Evolutionary conservation across 2,888 invertebrate genomes (phyloP), one percentile per base, ranked within the genome.

Genomic region (Cheilosia grossa): DNA sequence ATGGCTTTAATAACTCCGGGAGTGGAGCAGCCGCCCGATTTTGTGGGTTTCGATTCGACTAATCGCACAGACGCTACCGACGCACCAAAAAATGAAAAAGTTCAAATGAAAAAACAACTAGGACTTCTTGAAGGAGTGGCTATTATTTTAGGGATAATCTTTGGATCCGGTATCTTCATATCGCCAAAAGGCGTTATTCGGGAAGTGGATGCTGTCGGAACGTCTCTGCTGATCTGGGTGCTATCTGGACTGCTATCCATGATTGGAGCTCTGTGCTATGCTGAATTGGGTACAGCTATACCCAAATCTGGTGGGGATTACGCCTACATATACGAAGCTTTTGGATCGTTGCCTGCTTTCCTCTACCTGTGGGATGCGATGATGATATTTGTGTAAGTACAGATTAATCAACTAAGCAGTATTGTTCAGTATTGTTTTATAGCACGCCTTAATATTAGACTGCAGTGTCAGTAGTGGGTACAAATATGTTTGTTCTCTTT

Each of bases 311-410:
- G 99, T 24, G 99, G 98, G 2, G 99, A 99, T 93, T 99, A 99
- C 92, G 98, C 98, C 42, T 99, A 99, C 89, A 98, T 99, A 87
- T 94, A 95, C 89, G 96, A 98, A 92, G 97, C 98, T 1, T 99
- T 95, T 90, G 99, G 99, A 30, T 94, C 96, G 2, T 92, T 99
- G 74, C 98, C 97, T 17, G 97, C 98, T 0, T 99, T 99, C 91
- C 93, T 99, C 15, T 99, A 97, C 91, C 93, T 99, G 15, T 99
- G 99, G 99, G 98, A 98, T 90, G 98, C 98, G n/a, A 96, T 97
- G 93, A 94, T 98, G 89, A 97, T 99, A 85, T 98, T 99, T 93
- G 98, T 98, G 96, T 98, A 92, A 94, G 97, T 94, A 75, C 15
- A 27, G 27, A 44, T 4, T 15, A 42, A 42, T 13, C 17, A 10